phyloP scores from a whole-genome alignment of 2,113 vertebrate genomes.

The Cyprinodon variegatus region DNA sequence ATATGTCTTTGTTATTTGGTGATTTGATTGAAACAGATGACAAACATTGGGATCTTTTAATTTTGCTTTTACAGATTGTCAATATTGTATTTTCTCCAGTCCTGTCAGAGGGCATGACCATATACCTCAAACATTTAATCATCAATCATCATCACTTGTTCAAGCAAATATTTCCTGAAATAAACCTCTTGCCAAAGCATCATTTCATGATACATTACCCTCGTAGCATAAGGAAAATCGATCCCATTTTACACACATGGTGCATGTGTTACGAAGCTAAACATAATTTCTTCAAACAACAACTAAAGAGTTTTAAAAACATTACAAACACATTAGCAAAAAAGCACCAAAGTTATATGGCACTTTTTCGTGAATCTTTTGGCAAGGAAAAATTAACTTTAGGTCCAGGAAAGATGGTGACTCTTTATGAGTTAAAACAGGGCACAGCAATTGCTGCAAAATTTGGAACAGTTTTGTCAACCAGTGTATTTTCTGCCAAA shows the following conservation, averaged over 20 bases:
- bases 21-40: conserved; percentile 30
- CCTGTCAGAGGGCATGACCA: not conserved
- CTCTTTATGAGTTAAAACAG: conserved; percentile 1
- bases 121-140: conserved; percentile 16
- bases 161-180: conserved; percentile 30
- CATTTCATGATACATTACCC: conserved; percentile 28
- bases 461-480: too few relatives aligned
- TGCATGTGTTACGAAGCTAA: too few relatives aligned
- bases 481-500: too few relatives aligned
- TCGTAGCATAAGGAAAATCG: not conserved
- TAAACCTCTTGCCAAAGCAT: conserved; percentile 26
- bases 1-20: conserved; percentile 46
- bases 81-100: conserved; percentile 12
- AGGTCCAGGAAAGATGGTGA: conserved; percentile 20
- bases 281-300: too few relatives aligned
- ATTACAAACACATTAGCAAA: too few relatives aligned
- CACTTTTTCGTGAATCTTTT: not conserved
- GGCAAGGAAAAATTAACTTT: too few relatives aligned
- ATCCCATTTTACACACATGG: not conserved
- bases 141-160: conserved; percentile 11
- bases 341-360: too few relatives aligned
- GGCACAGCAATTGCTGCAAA: not conserved
- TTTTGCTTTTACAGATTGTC: conserved; percentile 9
- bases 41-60: conserved; percentile 34
- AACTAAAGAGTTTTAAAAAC: not conserved